A percentile compares a stretch with the other conserved stretches of the same genome.
Evolutionary conservation across 2,797 vertebrate genomes (phyloP).

Genomic region (Schizopygopsis malacanthus): DNA sequence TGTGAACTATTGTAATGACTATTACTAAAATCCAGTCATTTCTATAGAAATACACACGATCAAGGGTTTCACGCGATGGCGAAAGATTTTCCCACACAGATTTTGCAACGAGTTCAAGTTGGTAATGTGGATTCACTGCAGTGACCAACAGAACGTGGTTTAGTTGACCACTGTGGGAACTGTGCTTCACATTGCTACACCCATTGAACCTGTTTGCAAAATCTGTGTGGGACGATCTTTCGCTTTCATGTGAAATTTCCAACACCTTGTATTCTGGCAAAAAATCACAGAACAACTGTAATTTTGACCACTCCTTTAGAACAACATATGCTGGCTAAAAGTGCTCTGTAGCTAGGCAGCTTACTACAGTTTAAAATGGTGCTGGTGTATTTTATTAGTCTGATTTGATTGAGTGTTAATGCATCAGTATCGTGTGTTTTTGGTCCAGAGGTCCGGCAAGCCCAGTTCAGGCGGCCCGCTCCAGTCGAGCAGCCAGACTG

Average conservation of each 20-base stretch:
- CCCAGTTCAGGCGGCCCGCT: conserved; percentile 81
- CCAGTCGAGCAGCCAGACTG: conserved; percentile 74
- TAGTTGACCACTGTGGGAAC: neutral
- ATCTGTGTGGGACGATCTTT: neutral
- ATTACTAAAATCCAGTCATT: neutral
- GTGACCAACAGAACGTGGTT: neutral
- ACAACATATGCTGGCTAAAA: too few relatives aligned
- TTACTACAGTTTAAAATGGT: neutral
- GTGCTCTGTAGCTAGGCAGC: neutral
- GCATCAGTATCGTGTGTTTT: conserved; percentile 22
- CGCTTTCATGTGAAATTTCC: neutral
- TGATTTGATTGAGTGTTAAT: neutral
- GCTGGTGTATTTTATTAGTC: neutral
- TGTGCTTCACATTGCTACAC: neutral
- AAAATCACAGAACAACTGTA: too few relatives aligned
- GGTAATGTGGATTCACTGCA: neutral
- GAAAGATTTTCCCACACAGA: neutral
- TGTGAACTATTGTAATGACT: neutral
- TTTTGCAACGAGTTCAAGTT: neutral
- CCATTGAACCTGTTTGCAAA: neutral
- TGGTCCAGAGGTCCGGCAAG: conserved; percentile 89
- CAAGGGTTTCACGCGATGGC: neutral
- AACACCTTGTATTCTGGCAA: neutral
- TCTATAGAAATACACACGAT: neutral
- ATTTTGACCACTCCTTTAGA: neutral